Conservation (phyloP, 2,113 vertebrate genomes). For the Dolichallabes microphthalmus region DNA sequence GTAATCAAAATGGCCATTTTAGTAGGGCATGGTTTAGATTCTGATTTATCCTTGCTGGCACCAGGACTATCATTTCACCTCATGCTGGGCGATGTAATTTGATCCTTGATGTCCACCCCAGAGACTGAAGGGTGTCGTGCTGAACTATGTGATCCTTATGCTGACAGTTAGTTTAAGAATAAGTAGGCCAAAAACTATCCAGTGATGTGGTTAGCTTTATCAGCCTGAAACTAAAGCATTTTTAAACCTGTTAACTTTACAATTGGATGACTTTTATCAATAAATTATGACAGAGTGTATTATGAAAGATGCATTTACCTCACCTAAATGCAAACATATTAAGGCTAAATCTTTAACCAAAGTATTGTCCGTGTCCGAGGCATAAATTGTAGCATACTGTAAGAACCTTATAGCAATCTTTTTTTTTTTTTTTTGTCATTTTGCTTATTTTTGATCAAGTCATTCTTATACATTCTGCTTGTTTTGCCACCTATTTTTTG, state of each 20-base stretch:
- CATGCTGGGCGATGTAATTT: conserved; percentile 73
- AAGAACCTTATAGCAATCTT: neutral
- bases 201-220: conserved; percentile 29
- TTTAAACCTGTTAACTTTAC: neutral
- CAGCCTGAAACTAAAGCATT: neutral
- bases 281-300: neutral
- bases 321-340: neutral
- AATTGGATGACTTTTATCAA: neutral
- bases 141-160: conserved; percentile 62
- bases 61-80: conserved; percentile 73
- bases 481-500: conserved; percentile 42
- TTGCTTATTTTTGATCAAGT: neutral
- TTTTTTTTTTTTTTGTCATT: neutral
- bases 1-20: conserved; percentile 74
- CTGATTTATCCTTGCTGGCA: conserved; percentile 77
- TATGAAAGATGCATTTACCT: neutral
- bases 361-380: neutral
- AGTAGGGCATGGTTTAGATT: conserved; percentile 76
- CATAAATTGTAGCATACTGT: neutral
- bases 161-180: conserved; percentile 20
- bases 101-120: conserved; percentile 71
- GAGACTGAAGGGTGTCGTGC: conserved; percentile 67
- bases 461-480: neutral
- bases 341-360: neutral
- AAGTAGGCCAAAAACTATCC: conserved; percentile 23